Percentiles rank a stretch among this genome's conserved stretches.
phyloP scores from a whole-genome alignment of 2,113 vertebrate genomes.

The Peromyscus polionotus region DNA sequence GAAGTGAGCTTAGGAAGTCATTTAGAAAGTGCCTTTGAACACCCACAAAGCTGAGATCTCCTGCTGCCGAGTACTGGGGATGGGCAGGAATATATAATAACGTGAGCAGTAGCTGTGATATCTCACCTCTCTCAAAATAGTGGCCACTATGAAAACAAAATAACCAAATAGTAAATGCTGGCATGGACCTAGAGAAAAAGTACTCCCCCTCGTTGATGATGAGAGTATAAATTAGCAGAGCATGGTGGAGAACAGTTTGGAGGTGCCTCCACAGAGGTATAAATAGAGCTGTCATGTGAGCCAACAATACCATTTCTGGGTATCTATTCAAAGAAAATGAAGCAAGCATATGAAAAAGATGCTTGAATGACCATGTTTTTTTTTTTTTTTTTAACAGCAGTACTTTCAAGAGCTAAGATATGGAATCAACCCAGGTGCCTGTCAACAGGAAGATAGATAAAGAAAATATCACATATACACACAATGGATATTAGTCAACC shows the following conservation, averaged over 20 bases:
- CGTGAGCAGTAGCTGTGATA: neutral
- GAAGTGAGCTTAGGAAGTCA: neutral
- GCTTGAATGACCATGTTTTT: no score
- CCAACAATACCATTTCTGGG: no score
- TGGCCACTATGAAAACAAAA: neutral
- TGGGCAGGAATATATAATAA: no score
- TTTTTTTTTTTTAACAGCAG: neutral
- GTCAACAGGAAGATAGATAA: neutral
- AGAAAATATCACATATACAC: neutral
- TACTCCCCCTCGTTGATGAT: no score
- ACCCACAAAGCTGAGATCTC: neutral
- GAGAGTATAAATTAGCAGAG: neutral
- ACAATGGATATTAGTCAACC: neutral
- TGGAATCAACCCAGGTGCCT: no score
- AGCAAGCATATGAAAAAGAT: neutral
- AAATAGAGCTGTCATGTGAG: neutral
- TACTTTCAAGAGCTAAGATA: neutral
- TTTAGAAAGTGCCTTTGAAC: neutral
- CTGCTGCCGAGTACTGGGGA: neutral
- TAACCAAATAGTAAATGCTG: neutral
- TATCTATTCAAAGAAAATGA: neutral
- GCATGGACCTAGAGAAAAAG: neutral
- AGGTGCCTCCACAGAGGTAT: neutral
- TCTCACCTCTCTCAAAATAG: neutral
- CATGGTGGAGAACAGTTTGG: neutral